phyloP scores from a whole-genome alignment of 1,140 invertebrate species.

The Zelostemma sp. region DNA sequence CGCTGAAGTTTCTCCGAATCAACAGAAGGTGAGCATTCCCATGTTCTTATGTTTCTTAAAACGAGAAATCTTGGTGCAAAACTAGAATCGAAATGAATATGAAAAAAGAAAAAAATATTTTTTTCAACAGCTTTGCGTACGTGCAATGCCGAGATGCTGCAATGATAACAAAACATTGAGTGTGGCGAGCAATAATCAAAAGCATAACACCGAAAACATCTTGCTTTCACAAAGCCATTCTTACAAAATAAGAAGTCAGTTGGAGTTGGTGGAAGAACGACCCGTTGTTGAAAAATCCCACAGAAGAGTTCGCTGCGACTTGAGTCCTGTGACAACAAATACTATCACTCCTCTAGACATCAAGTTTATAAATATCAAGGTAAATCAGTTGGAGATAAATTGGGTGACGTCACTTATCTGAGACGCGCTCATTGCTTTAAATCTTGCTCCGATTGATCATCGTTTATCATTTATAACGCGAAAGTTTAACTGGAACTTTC shows the following conservation, averaged over 20 bases:
- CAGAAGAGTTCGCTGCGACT: constrained; percentile 64
- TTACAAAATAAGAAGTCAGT: constrained; percentile 60
- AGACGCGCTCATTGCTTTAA: no score
- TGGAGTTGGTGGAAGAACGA: constrained; percentile 58
- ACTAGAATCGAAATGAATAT: constrained; percentile 23
- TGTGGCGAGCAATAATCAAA: constrained; percentile 62
- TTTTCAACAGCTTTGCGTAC: constrained; percentile 45
- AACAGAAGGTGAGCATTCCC: constrained; percentile 23
- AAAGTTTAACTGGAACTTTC: no score
- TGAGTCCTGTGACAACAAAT: constrained; percentile 66
- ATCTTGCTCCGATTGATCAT: no score
- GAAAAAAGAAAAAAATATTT: constrained; percentile 31
- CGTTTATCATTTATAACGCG: no score
- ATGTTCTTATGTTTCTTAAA: not conserved
- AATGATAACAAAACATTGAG: constrained; percentile 69
- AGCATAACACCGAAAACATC: constrained; percentile 60
- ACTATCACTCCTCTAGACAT: constrained; percentile 60
- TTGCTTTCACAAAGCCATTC: constrained; percentile 56
- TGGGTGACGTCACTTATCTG: not conserved
- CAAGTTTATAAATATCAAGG: constrained; percentile 66
- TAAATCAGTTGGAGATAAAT: constrained; percentile 37
- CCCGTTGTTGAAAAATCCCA: constrained; percentile 65
- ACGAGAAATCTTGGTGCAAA: constrained; percentile 7
- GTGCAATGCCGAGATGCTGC: constrained; percentile 72
- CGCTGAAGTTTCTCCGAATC: constrained; percentile 21